phyloP scores from a whole-genome alignment of 2,888 invertebrate species.

The Tineola bisselliella region DNA sequence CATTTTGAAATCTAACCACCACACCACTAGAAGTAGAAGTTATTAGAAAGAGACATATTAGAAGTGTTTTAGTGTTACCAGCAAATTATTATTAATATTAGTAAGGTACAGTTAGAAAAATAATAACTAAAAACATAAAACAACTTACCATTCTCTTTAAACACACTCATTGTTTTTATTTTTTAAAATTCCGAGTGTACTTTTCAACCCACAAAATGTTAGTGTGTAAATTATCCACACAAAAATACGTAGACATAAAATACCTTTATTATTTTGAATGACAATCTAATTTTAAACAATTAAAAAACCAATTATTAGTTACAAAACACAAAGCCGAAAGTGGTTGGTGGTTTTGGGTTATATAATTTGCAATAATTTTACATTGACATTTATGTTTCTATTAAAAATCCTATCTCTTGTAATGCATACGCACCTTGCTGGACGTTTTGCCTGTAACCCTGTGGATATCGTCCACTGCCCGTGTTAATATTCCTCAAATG shows the following conservation, averaged over 20 bases:
- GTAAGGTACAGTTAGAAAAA: constrained; percentile 16
- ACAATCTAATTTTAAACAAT: constrained; percentile 46
- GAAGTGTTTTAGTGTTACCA: constrained; percentile 9
- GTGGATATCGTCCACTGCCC: constrained; percentile 57
- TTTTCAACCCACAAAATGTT: constrained; percentile 27
- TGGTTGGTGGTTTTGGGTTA: constrained; percentile 46
- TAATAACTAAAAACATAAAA: constrained; percentile 29
- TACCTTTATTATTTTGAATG: neutral
- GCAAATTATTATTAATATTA: constrained; percentile 19
- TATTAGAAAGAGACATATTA: constrained; percentile 19
- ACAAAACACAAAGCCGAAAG: constrained; percentile 45
- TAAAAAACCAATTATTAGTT: constrained; percentile 49
- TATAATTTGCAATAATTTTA: constrained; percentile 13
- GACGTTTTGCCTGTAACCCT: constrained; percentile 55
- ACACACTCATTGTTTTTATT: constrained; percentile 1
- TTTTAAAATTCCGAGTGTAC: neutral
- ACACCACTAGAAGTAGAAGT: constrained; percentile 55
- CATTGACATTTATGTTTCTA: constrained; percentile 19
- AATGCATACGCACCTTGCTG: constrained; percentile 63
- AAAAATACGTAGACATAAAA: constrained; percentile 22
- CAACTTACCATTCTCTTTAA: constrained; percentile 40
- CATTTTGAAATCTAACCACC: constrained; percentile 38
- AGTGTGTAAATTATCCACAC: constrained; percentile 33
- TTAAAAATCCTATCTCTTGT: constrained; percentile 42
- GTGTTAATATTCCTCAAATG: constrained; percentile 53